These are phyloP conservation scores for Gastracanthus pulcherrimus DNA, from an alignment of 2,888 invertebrate genomes.

Conservation along the genomic window DNA sequence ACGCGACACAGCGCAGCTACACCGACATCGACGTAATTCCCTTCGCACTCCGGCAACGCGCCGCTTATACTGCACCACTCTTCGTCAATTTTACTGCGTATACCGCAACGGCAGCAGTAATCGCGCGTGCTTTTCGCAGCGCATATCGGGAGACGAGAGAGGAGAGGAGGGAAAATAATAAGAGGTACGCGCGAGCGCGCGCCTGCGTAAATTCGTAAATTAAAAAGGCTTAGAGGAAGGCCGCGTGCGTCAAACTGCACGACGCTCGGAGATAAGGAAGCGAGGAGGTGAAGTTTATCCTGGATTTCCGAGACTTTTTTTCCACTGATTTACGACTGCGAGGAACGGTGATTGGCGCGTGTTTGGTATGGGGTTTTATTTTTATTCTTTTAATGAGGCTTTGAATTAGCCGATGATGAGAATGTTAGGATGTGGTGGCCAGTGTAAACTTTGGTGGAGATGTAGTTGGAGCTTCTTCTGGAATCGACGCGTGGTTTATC, in stretches of 20 bases:
- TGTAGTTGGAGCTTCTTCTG: too few species aligned
- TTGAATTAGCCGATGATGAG: neutral
- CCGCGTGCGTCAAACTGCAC: constrained; percentile 7
- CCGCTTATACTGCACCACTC: neutral
- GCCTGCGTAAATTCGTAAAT: constrained; percentile 2
- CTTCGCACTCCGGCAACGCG: neutral
- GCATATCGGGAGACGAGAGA: neutral
- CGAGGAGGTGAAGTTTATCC: neutral
- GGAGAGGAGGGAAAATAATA: constrained; percentile 1
- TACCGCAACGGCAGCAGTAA: too few species aligned
- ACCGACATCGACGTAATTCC: too few species aligned
- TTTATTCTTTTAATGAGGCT: neutral
- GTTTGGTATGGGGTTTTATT: neutral
- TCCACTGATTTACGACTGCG: neutral
- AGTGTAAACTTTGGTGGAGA: too few species aligned
- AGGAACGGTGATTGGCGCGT: neutral
- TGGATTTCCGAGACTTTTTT: neutral
- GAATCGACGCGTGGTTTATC: neutral
- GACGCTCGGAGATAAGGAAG: constrained; percentile 17
- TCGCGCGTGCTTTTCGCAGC: too few species aligned
- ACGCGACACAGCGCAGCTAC: neutral
- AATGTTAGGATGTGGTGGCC: too few species aligned
- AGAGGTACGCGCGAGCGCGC: neutral
- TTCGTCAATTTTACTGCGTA: too few species aligned
- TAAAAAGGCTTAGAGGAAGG: constrained; percentile 13